A percentile compares a stretch with the other conserved stretches of the same genome.
phyloP scores from a whole-genome alignment of 2,888 invertebrate species.

The Villa cingulata region DNA sequence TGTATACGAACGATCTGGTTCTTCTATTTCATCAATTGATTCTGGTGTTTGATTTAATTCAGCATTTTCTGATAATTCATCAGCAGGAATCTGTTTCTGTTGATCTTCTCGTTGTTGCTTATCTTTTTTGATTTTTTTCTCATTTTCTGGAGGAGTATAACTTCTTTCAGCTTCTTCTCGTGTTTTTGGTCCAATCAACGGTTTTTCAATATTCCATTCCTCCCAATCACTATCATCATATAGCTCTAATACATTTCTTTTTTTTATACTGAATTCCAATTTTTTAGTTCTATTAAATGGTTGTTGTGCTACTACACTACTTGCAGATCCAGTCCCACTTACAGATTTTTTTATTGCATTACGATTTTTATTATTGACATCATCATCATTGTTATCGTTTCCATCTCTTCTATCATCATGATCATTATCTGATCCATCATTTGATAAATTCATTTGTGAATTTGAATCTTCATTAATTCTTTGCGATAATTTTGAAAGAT shows the following conservation, averaged over 20 bases:
- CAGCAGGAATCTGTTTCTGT: constrained; percentile 2
- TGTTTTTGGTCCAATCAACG: constrained; percentile 15
- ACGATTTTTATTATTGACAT: too few relatives aligned
- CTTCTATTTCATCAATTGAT: constrained; percentile 18
- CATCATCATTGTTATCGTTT: neutral
- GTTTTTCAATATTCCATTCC: constrained; percentile 31
- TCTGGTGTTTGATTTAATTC: neutral
- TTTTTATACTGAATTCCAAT: constrained; percentile 19
- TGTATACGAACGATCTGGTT: constrained; percentile 56
- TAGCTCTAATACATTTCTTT: constrained; percentile 38
- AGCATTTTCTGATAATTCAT: constrained; percentile 7
- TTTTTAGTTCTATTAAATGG: neutral
- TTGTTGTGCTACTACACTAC: constrained; percentile 4
- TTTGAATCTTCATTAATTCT: neutral
- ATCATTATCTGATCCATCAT: constrained; percentile 8
- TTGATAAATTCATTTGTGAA: neutral
- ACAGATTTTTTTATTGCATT: too few relatives aligned
- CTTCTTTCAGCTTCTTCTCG: constrained; percentile 2
- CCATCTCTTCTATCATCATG: constrained; percentile 25
- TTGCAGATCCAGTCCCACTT: too few relatives aligned
- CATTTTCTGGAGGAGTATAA: constrained; percentile 5
- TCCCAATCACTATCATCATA: constrained; percentile 44
- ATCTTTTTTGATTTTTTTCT: constrained; percentile 24
- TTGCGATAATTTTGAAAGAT: constrained; percentile 15
- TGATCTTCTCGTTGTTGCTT: constrained; percentile 4